Evolutionary conservation across 2,797 vertebrate genomes (phyloP), one percentile per base, ranked within the genome.

Genomic region (Dendrocincla tyrannina): DNA sequence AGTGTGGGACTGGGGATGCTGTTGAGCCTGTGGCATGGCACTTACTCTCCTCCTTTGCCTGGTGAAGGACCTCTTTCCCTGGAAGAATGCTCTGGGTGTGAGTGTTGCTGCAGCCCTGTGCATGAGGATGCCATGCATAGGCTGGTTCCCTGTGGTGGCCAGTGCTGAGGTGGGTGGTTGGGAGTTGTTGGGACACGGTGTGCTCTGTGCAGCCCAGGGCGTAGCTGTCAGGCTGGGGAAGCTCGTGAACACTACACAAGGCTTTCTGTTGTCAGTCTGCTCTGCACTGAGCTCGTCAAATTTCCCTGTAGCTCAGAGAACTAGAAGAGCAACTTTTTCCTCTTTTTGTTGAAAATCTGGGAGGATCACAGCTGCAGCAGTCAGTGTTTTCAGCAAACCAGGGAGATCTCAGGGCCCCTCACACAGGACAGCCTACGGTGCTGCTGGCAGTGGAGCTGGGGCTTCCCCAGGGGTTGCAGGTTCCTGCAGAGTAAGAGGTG

Each of bases 61-160:
- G 7, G 5, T 28, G 53, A 44, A 68, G 41, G 46, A 30, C 10
- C 17, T 62, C 23, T 30, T 64, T 69, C 27, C 46, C 47, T 18
- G 7, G 32, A 7, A 1, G 3, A 18, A 17, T n/a, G 33, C 47
- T 35, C 63, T 16, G n/a, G 33, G 42, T 59, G 41, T 25, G 14
- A 28, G n/a, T 7, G 30, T 39, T 4, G 0, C 27, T 24, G 49
- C 19, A 24, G 5, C 42, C 52, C 83, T 10, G 30, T 0, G 2
- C 9, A 20, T 2, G 41, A 72, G 46, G 53, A 11, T 75, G 82
- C 39, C 39, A 18, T 0, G 0, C 17, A 7, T 20, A 5, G 56
- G 25, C 10, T 41, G 17, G 8, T 14, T 39, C 22, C 39, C 64
- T 1, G 1, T 4, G 24, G 18, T 55, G 73, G 75, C 49, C 3